Conservation (phyloP, 2,888 invertebrate genomes). For the Octonoba sinensis region DNA sequence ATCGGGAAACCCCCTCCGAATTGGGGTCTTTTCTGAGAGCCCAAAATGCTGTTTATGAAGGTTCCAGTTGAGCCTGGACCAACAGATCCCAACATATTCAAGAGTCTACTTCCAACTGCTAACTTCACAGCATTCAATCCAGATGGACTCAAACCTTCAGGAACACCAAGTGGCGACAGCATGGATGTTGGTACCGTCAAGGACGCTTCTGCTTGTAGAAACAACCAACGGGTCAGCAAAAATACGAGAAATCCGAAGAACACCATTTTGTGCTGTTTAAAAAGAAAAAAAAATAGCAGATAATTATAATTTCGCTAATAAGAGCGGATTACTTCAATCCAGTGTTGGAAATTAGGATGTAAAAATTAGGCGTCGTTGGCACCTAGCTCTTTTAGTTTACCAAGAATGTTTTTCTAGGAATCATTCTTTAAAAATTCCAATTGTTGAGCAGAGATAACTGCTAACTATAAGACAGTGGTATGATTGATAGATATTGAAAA, state of each 20-base stretch:
- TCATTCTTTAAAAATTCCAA: too few species aligned
- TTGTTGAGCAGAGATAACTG: too few species aligned
- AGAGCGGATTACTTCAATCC: too few species aligned
- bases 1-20: not conserved
- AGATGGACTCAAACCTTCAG: slow-evolving; percentile 21
- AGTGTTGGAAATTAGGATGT: too few species aligned
- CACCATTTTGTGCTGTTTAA: not conserved
- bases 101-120: slow-evolving; percentile 38
- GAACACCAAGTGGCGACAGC: slow-evolving; percentile 38
- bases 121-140: slow-evolving; percentile 40
- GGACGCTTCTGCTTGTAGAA: slow-evolving; percentile 5
- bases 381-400: too few species aligned
- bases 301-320: too few species aligned
- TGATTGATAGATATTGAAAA: too few species aligned
- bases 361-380: too few species aligned
- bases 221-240: not conserved
- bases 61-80: slow-evolving; percentile 22
- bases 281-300: too few species aligned
- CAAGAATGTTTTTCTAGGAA: too few species aligned
- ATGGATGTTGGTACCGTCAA: slow-evolving; percentile 32
- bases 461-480: too few species aligned
- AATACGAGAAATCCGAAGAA: not conserved
- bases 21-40: slow-evolving; percentile 6
- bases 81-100: slow-evolving; percentile 30
- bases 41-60: slow-evolving; percentile 20